Conservation (phyloP, 2,113 vertebrate genomes). For the Caranx ignobilis region DNA sequence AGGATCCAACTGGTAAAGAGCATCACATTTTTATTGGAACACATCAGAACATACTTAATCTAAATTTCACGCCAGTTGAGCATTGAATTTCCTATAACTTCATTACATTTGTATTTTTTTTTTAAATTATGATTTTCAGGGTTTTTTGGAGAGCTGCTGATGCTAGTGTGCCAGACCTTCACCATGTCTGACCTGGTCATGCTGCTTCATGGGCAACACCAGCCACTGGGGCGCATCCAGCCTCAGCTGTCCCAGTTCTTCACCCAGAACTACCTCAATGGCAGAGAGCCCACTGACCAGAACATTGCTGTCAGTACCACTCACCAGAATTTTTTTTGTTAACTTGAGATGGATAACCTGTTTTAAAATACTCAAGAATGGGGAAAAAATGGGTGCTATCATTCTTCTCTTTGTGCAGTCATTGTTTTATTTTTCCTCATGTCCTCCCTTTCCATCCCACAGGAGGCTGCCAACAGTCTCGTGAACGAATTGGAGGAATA, state of each 20-base stretch:
- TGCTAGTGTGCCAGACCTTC: constrained; percentile 92
- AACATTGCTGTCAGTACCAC: constrained; percentile 88
- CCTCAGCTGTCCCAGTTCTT: constrained; percentile 92
- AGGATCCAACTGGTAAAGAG: constrained; percentile 84
- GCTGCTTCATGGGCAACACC: constrained; percentile 92
- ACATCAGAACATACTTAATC: not conserved
- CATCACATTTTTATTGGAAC: not conserved
- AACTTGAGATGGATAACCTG: not conserved
- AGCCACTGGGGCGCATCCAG: constrained; percentile 90
- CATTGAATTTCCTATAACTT: not conserved
- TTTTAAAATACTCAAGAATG: not conserved
- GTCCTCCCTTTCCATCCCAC: not conserved
- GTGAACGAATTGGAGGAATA: constrained; percentile 90
- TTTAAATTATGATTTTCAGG: constrained; percentile 73
- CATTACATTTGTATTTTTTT: not conserved
- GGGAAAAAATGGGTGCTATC: too few species aligned
- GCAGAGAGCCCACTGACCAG: constrained; percentile 87
- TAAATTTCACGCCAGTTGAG: not conserved
- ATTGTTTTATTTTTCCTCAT: not conserved
- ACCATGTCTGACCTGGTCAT: constrained; percentile 95
- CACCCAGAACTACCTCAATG: constrained; percentile 90
- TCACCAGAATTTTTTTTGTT: not conserved
- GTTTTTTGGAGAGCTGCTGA: constrained; percentile 92
- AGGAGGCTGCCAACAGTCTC: constrained; percentile 86
- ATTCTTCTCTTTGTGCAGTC: not conserved